Evolutionary conservation across 2,797 vertebrate genomes (phyloP), one percentile per base, ranked within the genome.

Genomic region (Galagoides demidoff): DNA sequence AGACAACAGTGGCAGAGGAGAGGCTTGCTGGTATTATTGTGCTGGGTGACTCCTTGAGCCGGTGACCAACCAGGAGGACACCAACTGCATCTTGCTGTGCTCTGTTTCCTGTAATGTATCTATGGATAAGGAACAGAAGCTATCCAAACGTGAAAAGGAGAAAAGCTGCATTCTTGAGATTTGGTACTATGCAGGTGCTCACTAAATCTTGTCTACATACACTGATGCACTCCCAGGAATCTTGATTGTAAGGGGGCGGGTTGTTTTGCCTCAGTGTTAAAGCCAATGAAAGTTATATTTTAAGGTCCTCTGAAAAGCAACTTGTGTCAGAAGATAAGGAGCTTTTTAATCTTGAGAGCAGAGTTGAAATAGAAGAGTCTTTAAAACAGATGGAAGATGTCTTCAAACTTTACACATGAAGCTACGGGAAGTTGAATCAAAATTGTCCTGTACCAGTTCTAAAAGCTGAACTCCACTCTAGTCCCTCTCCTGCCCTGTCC

Each of bases 31-130:
- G 99, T 99, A 73, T 99, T 99, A 93, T 95, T 99, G 90, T 99
- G 99, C 98, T 99, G 5, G 99, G 99, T 1, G 99, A 99, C 95
- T 99, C 99, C 11, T 31, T 99, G 90, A 98, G 98, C 93, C 99
- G 99, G 99, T 98, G 71, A 96, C 98, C 86, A 98, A 95, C 66
- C 99, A 99, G 57, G 98, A 99, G 16, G 97, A 98, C 27, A 61
- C 97, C 22, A 98, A 98, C 93, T 99, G 99, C 95, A 99, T 99
- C 92, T 84, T 99, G 57, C 89, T 99, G 16, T 96, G 97, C 92
- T 76, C 98, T 84, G 98, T 95, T 57, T 94, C 98, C 63, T 25
- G 31, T 79, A 97, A 96, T 57, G 98, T 99, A 20, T 95, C 96
- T 63, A 98, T 98, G 97, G 97, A 98, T 82, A 89, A 85, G n/a